phyloP scores from a whole-genome alignment of 2,797 vertebrate species.

The Aplochiton taeniatus region DNA sequence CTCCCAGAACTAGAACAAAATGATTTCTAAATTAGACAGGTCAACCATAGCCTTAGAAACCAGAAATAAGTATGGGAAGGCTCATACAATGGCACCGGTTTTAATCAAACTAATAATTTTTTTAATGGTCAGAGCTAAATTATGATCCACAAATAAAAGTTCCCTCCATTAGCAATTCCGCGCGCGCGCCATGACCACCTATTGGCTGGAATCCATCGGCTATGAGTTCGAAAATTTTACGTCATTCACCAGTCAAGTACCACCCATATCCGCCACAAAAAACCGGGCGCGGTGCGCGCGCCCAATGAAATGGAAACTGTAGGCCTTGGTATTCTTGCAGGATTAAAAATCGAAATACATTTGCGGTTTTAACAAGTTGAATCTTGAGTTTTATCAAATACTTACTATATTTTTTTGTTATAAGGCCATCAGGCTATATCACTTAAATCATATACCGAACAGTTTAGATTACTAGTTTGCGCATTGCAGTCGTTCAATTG shows the following conservation, averaged over 20 bases:
- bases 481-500: slow-evolving; percentile 25
- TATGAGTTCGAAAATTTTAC: slow-evolving; percentile 58
- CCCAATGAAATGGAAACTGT: not conserved
- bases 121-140: too few relatives aligned
- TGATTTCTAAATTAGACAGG: not conserved
- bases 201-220: slow-evolving; percentile 58
- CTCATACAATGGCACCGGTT: not conserved
- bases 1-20: slow-evolving; percentile 75
- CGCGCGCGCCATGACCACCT: slow-evolving; percentile 46
- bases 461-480: slow-evolving; percentile 14
- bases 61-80: not conserved
- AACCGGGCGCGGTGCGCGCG: slow-evolving; percentile 38
- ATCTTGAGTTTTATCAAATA: too few relatives aligned
- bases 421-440: too few relatives aligned
- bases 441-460: too few relatives aligned
- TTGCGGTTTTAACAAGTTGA: too few relatives aligned
- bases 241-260: slow-evolving; percentile 60
- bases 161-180: slow-evolving; percentile 33
- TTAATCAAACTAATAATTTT: slow-evolving; percentile 1
- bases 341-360: too few relatives aligned
- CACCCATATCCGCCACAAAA: slow-evolving; percentile 42
- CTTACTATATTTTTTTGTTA: too few relatives aligned
- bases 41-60: not conserved
- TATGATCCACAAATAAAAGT: not conserved
- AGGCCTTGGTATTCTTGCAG: slow-evolving; percentile 8